Conservation (phyloP, 2,888 invertebrate genomes). For the Drosophila mayaguana region DNA sequence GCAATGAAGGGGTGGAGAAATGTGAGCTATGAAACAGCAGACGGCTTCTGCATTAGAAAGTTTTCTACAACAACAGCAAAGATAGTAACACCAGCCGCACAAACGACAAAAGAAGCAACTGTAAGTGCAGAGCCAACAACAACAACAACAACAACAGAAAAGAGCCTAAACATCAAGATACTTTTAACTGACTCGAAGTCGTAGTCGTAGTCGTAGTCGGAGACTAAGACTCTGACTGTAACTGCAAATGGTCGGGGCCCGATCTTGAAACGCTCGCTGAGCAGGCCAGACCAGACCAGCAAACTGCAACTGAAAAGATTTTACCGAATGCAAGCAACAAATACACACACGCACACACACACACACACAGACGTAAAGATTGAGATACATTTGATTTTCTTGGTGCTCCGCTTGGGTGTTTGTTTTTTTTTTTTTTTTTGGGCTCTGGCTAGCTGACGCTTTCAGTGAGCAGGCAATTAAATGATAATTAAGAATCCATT, state of each 20-base stretch:
- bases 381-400: slow-evolving; percentile 2
- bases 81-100: slow-evolving; percentile 41
- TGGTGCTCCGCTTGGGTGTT: slow-evolving; percentile 7
- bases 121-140: slow-evolving; percentile 62
- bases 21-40: slow-evolving; percentile 54
- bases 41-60: slow-evolving; percentile 80
- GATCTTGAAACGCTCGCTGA: slow-evolving; percentile 44
- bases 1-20: slow-evolving; percentile 35
- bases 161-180: slow-evolving; percentile 62
- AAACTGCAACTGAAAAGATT: slow-evolving; percentile 32
- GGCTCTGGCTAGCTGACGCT: slow-evolving; percentile 3
- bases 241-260: slow-evolving; percentile 31
- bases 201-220: slow-evolving; percentile 30
- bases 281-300: slow-evolving; percentile 20
- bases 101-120: slow-evolving; percentile 72
- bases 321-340: slow-evolving; percentile 31
- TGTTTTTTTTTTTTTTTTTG: not conserved
- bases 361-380: not conserved
- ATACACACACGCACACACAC: slow-evolving; percentile 7
- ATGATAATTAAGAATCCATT: slow-evolving; percentile 76
- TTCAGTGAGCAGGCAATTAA: slow-evolving; percentile 54
- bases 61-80: slow-evolving; percentile 64
- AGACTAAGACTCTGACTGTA: slow-evolving; percentile 34
- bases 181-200: slow-evolving; percentile 47
- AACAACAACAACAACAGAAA: slow-evolving; percentile 25